Evolutionary conservation across 2,888 invertebrate species (phyloP).

Genomic region (Colostygia pectinataria): DNA sequence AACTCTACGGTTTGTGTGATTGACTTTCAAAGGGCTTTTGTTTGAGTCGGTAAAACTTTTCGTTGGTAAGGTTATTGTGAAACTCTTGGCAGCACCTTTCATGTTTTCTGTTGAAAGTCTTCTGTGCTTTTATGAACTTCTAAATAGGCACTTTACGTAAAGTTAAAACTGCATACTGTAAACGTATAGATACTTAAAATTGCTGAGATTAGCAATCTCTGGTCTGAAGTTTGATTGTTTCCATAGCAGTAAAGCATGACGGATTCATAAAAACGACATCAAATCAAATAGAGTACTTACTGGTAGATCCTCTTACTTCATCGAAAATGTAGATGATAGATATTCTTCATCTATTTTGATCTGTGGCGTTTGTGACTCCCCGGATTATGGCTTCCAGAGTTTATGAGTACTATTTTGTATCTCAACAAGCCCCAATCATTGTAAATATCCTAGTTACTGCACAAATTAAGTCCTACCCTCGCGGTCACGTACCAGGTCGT

Average conservation of each 20-base stretch:
- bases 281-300: conserved; percentile 1
- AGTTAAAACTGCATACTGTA: not conserved
- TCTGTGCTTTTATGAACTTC: conserved; percentile 2
- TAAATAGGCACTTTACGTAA: not conserved
- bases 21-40: conserved; percentile 23
- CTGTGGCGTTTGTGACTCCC: not conserved
- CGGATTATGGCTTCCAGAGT: not conserved
- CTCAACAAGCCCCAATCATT: conserved; percentile 55
- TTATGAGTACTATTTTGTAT: conserved; percentile 9
- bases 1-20: conserved; percentile 18
- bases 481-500: conserved; percentile 75
- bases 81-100: conserved; percentile 13
- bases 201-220: not conserved
- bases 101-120: conserved; percentile 7
- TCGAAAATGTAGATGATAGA: not conserved
- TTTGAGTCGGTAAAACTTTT: conserved; percentile 23
- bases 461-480: conserved; percentile 65
- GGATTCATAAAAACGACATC: not conserved
- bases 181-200: no score
- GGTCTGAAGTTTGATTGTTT: not conserved
- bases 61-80: conserved; percentile 14
- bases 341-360: not conserved
- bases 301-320: not conserved
- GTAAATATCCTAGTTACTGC: conserved; percentile 68
- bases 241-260: not conserved